Evolutionary conservation across 2,113 vertebrate genomes (phyloP), one percentile per base, ranked within the genome.

Genomic region (Anarrhichthys ocellatus): DNA sequence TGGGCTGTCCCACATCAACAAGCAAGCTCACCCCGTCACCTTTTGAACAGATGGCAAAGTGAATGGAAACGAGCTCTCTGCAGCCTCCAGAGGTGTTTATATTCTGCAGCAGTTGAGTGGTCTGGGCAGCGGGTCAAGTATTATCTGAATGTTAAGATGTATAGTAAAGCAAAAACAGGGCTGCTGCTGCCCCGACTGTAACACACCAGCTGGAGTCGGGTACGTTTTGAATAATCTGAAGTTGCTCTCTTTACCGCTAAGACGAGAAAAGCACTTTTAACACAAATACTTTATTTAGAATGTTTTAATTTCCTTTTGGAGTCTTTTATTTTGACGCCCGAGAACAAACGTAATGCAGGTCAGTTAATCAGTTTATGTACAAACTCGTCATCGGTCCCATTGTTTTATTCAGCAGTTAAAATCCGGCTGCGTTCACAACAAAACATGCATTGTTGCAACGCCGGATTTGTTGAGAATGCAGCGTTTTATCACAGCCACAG

Each of bases 131-230:
- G 38, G 61, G 9, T 73, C 67, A 32, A 32, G 24, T 76, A 75
- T 84, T 79, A 59, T 58, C 48, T 73, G 64, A 86, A 80, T 81
- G 81, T 84, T 82, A 9, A 69, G 63, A 70, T 76, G 52, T 67
- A 56, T 54, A 79, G 73, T 75, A 6, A 72, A 59, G 73, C n/a
- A 9, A 54, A 56, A 70, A 59, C 0, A 24, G n/a, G 52, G 56
- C 79, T 56, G 81, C 78, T 24, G n/a, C 38, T 73, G 66, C 61
- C 61, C 54, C 27, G 74, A 67, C 73, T 73, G 42, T 70, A 27
- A 48, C 34, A 62, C 18, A 24, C 20, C 40, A 3, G 63, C 0
- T 36, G 17, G 46, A 65, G 50, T 67, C 2, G 9, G 74, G 18
- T 29, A 17, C 5, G 13, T 67, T 36, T 77, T 34, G 34, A 22